Conservation (phyloP, 2,888 invertebrate species). For the Iselma pallidipennis region DNA sequence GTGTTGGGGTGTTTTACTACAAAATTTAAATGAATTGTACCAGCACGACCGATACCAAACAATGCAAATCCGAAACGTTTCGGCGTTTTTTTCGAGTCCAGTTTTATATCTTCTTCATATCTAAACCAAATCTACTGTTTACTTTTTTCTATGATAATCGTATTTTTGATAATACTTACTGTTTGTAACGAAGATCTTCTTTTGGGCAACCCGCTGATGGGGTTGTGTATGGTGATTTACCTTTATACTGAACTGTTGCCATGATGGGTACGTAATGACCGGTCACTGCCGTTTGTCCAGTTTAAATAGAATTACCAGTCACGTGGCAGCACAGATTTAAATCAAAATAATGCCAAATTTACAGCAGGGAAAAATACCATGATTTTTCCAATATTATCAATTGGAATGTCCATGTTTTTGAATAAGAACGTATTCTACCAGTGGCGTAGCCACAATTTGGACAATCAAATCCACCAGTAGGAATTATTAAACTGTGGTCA, state of each 20-base stretch:
- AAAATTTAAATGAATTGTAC: conserved; percentile 63
- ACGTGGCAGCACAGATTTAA: background rate
- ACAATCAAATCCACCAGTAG: too few species aligned
- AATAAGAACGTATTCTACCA: too few species aligned
- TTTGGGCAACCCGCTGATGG: conserved; percentile 49
- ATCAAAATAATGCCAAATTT: too few species aligned
- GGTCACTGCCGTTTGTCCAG: background rate
- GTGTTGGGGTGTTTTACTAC: conserved; percentile 58
- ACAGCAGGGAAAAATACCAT: too few species aligned
- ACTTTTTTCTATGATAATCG: background rate
- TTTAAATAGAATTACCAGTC: background rate
- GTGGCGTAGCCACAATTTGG: too few species aligned
- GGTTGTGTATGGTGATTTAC: conserved; percentile 58
- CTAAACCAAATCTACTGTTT: conserved; percentile 41
- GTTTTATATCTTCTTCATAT: conserved; percentile 53
- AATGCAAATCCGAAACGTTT: conserved; percentile 58
- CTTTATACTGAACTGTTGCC: conserved; percentile 60
- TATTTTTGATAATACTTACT: conserved; percentile 53
- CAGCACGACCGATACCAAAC: conserved; percentile 65
- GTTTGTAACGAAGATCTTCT: conserved; percentile 58
- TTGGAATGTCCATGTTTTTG: too few species aligned
- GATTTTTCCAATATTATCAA: too few species aligned
- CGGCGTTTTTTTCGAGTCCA: conserved; percentile 44
- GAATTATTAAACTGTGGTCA: too few species aligned
- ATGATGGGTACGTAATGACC: conserved; percentile 43